These are phyloP conservation scores for Scelioninae gen. 2 DNA, from an alignment of 2,888 invertebrate genomes.

Conservation along the genomic window DNA sequence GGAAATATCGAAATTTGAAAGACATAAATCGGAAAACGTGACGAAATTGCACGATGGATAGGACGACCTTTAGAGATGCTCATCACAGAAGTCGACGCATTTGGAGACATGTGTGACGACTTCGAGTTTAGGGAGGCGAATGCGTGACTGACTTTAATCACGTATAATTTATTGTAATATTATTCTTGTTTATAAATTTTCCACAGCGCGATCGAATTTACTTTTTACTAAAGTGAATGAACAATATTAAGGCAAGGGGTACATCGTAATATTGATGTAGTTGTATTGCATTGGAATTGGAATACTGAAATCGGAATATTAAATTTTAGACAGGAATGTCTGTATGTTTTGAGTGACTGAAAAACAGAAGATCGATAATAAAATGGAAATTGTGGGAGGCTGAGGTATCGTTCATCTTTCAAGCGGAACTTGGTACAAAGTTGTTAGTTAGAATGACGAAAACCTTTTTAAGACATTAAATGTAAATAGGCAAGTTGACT, in stretches of 20 bases:
- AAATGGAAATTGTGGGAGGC: too few relatives aligned
- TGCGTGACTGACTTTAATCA: slow-evolving; percentile 42
- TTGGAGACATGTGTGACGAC: slow-evolving; percentile 17
- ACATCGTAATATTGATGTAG: too few relatives aligned
- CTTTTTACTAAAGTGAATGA: too few relatives aligned
- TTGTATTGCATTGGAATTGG: too few relatives aligned
- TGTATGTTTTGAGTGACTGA: too few relatives aligned
- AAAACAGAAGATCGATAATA: too few relatives aligned
- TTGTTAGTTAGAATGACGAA: slow-evolving; percentile 20
- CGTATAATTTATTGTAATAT: slow-evolving; percentile 17
- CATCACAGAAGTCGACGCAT: slow-evolving; percentile 27
- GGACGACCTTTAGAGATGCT: slow-evolving; percentile 26
- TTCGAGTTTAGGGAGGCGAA: slow-evolving; percentile 20
- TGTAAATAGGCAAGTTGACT: slow-evolving; percentile 26
- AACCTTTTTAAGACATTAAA: slow-evolving; percentile 35
- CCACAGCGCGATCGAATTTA: too few relatives aligned
- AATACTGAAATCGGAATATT: too few relatives aligned
- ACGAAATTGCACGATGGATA: slow-evolving; percentile 34
- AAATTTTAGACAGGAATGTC: too few relatives aligned
- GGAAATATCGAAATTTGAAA: slow-evolving; percentile 37
- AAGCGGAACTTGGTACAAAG: slow-evolving; percentile 12
- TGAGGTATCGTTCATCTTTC: slow-evolving; percentile 16
- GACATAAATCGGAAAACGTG: slow-evolving; percentile 37
- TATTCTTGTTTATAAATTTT: too few relatives aligned
- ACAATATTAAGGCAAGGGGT: too few relatives aligned